Base-by-base conservation (phyloP, 2,888 invertebrate species). In the Lasioglossum lativentre region DNA sequence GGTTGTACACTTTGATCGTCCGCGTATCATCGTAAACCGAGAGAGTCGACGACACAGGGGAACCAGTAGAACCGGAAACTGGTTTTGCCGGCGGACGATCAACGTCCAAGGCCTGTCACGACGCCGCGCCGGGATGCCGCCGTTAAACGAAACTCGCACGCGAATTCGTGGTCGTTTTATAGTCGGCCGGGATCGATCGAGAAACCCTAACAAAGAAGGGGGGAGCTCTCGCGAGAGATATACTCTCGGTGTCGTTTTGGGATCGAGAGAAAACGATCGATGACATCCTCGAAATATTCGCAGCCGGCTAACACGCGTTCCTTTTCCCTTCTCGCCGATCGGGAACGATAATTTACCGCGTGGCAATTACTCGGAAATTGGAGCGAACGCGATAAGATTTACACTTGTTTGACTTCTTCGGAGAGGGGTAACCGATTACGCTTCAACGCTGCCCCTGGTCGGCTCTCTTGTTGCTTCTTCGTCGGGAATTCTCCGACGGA, bases 101-200 rank as follows among this genome's bases (percentile, higher is more conserved):
- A 89, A 89, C 91, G 92, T 90, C 90, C 88, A 87, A 87, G 90
- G 90, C 92, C 90, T 89, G 92, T 92, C 91, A 92, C 91, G 92
- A 90, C 90, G 88, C 86, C 80, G 79, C 90, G 88, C 86, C 80
- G 79, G 75, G 85, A 85, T 77, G 88, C 83, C 79, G 86, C 81
- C 74, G 88, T 86, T 87, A 86, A 90, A 84, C 87, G 87, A 89
- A 83, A 87, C 83, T 88, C 90, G 78, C 90, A 87, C 88, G 89
- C 79, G 78, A 80, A 73, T 74, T 56, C 42, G 38, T 75, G 73
- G 80, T 80, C 82, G 82, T 84, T 86, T 90, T 88, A 80, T 88
- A 84, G 84, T 82, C 45, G 78, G 85, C 82, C 83, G 63, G 74
- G 66, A 66, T 66, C 86, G 89, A 87, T 82, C 89, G 85, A 30